Conservation (phyloP, 2,888 invertebrate genomes). For the Physocephala rufipes region DNA sequence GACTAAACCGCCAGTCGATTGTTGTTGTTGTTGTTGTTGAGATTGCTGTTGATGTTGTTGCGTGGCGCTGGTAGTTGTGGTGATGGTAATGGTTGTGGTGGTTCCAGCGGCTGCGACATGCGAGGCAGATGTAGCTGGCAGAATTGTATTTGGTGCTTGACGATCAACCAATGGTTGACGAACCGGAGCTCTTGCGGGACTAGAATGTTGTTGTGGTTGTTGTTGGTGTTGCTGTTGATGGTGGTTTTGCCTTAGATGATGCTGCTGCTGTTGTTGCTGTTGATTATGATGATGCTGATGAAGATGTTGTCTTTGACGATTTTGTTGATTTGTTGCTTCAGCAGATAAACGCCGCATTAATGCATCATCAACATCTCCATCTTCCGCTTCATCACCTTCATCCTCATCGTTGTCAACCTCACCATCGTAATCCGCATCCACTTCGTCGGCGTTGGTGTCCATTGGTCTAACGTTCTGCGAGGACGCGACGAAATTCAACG, state of each 20-base stretch:
- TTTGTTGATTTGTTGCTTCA: conserved; percentile 47
- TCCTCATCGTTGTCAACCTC: conserved; percentile 44
- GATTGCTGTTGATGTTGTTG: conserved; percentile 40
- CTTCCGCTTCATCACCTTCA: conserved; percentile 38
- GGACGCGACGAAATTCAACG: conserved; percentile 66
- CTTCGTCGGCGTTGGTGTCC: conserved; percentile 47
- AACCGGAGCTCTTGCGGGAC: conserved; percentile 50
- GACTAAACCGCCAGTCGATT: conserved; percentile 9
- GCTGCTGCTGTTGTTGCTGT: conserved; percentile 47
- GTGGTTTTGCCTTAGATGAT: too few species aligned
- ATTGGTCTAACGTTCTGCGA: conserved; percentile 43
- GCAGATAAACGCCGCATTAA: conserved; percentile 51
- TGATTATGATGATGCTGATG: conserved; percentile 48
- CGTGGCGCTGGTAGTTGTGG: conserved; percentile 39
- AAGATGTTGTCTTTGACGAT: conserved; percentile 42
- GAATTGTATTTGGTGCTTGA: conserved; percentile 79
- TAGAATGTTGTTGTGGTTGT: conserved; percentile 57
- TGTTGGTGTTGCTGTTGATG: conserved; percentile 48
- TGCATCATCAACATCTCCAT: conserved; percentile 35
- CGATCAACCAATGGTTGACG: conserved; percentile 82
- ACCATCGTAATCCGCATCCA: conserved; percentile 32
- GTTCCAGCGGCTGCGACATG: conserved; percentile 26
- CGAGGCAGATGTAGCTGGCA: conserved; percentile 56
- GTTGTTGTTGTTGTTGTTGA: conserved; percentile 48
- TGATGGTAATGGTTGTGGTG: conserved; percentile 9